Evolutionary conservation across 92 coral and sea anemone genomes (phyloP).

Genomic region (Heteractis magnifica): DNA sequence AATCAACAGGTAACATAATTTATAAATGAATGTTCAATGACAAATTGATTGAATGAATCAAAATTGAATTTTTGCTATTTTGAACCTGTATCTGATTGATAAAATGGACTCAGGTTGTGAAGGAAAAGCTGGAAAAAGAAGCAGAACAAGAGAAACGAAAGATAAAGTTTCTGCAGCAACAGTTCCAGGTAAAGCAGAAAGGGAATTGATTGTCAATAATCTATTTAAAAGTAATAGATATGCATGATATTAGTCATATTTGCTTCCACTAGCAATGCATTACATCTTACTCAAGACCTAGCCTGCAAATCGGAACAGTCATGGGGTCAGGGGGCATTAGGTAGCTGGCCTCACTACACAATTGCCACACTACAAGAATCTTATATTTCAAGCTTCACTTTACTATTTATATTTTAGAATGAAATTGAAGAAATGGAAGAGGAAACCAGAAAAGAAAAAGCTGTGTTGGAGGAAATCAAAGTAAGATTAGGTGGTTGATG

Average conservation of each 20-base stretch:
- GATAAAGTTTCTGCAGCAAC: conserved; percentile 51
- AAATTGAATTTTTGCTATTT: neutral
- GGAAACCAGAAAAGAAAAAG: conserved; percentile 58
- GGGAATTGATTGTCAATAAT: no score
- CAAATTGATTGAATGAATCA: neutral
- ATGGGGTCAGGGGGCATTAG: no score
- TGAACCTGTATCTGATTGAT: neutral
- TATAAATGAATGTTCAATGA: neutral
- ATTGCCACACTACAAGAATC: no score
- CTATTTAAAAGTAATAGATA: no score
- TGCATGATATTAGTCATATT: no score
- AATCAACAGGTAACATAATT: conserved; percentile 61
- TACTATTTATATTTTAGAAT: conserved; percentile 38
- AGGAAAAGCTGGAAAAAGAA: conserved; percentile 56
- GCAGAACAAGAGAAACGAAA: conserved; percentile 55
- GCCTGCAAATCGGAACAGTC: no score
- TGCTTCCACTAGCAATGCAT: no score
- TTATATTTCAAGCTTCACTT: neutral
- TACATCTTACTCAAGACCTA: no score
- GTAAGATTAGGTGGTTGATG: conserved; percentile 26
- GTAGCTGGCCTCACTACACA: no score
- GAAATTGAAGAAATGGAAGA: conserved; percentile 76
- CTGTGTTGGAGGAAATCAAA: conserved; percentile 63
- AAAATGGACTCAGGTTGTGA: conserved; percentile 29
- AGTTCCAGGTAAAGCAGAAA: conserved; percentile 57